Conservation (phyloP, 2,888 invertebrate species). For the Ochropleura plecta region DNA sequence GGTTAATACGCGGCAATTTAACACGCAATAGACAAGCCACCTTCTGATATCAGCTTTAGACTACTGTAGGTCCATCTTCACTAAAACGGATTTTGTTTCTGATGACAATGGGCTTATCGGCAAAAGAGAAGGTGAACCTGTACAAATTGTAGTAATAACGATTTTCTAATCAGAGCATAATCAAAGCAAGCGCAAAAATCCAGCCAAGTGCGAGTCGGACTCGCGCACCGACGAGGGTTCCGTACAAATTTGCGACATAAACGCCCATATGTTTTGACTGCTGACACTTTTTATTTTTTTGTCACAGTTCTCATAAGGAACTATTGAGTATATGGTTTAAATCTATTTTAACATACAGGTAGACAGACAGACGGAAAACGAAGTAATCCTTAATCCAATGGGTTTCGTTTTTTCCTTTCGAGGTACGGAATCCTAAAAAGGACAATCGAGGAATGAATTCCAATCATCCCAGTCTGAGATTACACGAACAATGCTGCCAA, state of each 20-base stretch:
- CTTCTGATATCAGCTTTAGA: background rate
- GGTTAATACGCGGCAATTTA: background rate
- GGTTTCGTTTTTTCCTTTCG: too few species aligned
- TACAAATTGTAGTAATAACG: background rate
- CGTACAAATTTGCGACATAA: too few species aligned
- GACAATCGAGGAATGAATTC: slow-evolving; percentile 20
- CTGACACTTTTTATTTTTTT: too few species aligned
- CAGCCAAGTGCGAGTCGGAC: too few species aligned
- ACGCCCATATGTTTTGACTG: too few species aligned
- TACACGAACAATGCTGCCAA: slow-evolving; percentile 35
- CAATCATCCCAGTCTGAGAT: slow-evolving; percentile 32
- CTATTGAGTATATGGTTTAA: too few species aligned
- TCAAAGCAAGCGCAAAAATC: slow-evolving; percentile 15
- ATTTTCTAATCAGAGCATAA: slow-evolving; percentile 3
- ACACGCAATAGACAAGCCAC: background rate
- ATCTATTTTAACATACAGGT: too few species aligned
- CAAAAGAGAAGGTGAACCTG: background rate
- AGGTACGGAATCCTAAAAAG: background rate
- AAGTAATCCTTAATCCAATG: too few species aligned
- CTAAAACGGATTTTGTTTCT: background rate
- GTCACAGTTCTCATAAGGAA: too few species aligned
- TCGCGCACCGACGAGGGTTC: too few species aligned
- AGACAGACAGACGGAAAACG: too few species aligned
- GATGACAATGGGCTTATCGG: background rate
- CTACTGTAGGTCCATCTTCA: background rate